phyloP scores from a whole-genome alignment of 2,797 vertebrate species.

The Pterois miles region DNA sequence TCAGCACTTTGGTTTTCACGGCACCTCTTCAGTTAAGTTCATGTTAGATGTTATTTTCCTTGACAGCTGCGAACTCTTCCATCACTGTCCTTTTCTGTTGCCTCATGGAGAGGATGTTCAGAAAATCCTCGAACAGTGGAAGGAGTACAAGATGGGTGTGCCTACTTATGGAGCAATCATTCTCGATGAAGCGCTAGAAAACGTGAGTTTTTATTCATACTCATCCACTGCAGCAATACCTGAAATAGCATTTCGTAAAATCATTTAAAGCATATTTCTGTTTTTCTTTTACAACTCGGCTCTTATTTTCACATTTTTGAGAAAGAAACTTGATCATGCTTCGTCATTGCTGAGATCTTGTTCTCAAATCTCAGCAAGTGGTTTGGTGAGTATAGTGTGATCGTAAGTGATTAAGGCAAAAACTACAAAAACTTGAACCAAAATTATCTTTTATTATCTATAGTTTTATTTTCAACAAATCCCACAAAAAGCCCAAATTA shows the following conservation, averaged over 20 bases:
- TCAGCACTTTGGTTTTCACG: not conserved
- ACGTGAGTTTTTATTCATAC: conserved; percentile 84
- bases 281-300: not conserved
- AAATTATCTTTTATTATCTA: no score
- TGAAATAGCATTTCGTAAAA: not conserved
- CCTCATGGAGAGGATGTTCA: conserved; percentile 97
- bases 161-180: conserved; percentile 99
- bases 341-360: no score
- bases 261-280: not conserved
- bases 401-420: no score
- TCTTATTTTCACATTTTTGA: no score
- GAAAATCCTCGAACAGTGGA: conserved; percentile 97
- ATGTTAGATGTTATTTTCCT: conserved; percentile 67
- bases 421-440: no score
- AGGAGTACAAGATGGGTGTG: conserved; percentile 99
- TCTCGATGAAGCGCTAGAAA: conserved; percentile 94
- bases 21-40: not conserved
- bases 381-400: no score
- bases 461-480: no score
- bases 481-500: no score
- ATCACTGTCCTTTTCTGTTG: conserved; percentile 96
- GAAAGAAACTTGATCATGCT: no score
- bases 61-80: conserved; percentile 90
- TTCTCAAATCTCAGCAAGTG: no score
- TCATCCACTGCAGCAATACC: not conserved